Evolutionary conservation across 2,113 vertebrate genomes (phyloP), one percentile per base, ranked within the genome.

Genomic region (Onychorhynchus coronatus): DNA sequence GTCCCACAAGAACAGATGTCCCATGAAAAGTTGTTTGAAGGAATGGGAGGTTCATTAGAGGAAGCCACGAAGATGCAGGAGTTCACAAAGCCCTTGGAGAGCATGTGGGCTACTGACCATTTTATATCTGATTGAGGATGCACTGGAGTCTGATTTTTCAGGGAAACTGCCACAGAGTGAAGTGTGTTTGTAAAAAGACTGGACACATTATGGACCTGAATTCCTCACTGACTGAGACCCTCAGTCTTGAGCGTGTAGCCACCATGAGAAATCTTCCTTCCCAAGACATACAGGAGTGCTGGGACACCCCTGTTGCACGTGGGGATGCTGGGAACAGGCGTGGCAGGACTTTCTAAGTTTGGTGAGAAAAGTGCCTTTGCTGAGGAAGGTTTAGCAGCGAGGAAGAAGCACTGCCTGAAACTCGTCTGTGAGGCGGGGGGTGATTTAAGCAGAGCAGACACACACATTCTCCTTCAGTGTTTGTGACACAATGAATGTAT

Each of bases 1-100:
- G 88, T 21, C 88, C 85, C 91, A 68, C 41, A 35, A 80, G 74
- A 88, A 2, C 92, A 95, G 68, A 67, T 77, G 76, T 66, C 68
- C 59, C 15, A 2, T 6, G 76, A 17, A 59, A 33, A 63, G 81
- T 0, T 66, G 46, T 70, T 22, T n/a, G 82, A 49, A 88, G 75
- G 65, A 46, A 8, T 21, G 8, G 2, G 72, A 81, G 53, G 49
- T 62, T 91, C 18, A 0, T 58, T 8, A 35, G 81, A 75, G 55
- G 41, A 63, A 78, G 42, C 35, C 24, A 19, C 53, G 39, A 15
- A 50, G 63, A 44, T 42, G 47, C 35, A 58, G 53, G 68, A 67
- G 53, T 81, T 85, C 28, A 30, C 75, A 50, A 16, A 88, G 55
- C 62, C 31, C 18, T 68, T 8, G 52, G 33, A 24, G 56, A n/a